Evolutionary conservation across 2,113 vertebrate genomes (phyloP), one percentile per base, ranked within the genome.

Genomic region (Loxodonta africana): DNA sequence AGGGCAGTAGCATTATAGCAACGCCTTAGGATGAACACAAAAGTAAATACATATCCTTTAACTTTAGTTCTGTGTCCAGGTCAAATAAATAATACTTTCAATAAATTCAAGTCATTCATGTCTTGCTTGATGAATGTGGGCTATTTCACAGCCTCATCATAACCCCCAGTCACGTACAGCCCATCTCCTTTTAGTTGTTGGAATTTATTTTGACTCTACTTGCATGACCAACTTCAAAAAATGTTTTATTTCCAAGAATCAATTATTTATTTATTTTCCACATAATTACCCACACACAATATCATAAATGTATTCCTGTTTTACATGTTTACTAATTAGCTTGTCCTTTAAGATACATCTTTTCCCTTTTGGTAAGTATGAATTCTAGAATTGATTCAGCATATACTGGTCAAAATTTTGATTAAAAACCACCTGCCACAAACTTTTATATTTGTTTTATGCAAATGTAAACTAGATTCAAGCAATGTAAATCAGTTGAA

Each of bases 201-300:
- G 62, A 71, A 46, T 96, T 83, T 93, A 62, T 65, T 85, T 96
- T 95, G 46, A 44, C n/a, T 82, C 88, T 60, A 46, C 14, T 83
- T 89, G 51, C 28, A 73, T 33, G 33, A 62, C 7, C 28, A 25
- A 87, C 20, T 95, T 74, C 8, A 93, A 92, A 63, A 87, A 37
- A 80, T 83, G 73, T 44, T 25, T n/a, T 87, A 78, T n/a, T 25
- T n/a, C 33, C 6, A 86, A 57, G 62, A 73, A 78, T n/a, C 74
- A 87, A 15, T 86, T 57, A 60, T 69, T 83, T 81, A 46, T 85
- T 82, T 95, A 51, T 78, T 69, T 93, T 86, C 7, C 30, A 82
- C n/a, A 33, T 83, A 73, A 37, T 3, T 10, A 86, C 21, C 37
- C 26, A 77, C 3, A 30, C 67, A 18, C 17, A 10, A 67, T 48